phyloP scores from a whole-genome alignment of 1,140 invertebrate genomes.

The Anastrepha obliqua region DNA sequence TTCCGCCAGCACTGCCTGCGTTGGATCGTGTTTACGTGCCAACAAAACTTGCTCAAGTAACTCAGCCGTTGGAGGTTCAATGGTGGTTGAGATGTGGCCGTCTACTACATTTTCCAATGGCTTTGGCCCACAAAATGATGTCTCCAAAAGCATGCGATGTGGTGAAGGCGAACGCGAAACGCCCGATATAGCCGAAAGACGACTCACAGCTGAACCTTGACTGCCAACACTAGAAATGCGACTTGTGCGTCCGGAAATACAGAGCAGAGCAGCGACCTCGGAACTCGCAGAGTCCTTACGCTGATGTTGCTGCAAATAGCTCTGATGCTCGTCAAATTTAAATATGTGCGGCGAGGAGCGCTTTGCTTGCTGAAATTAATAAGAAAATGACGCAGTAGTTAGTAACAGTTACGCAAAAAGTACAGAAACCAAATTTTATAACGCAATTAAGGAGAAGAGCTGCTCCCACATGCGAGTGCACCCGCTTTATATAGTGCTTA shows the following conservation, averaged over 20 bases:
- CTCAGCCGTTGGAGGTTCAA: constrained; percentile 76
- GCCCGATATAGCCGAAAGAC: constrained; percentile 83
- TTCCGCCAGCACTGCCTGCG: constrained; percentile 77
- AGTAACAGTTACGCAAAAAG: neutral
- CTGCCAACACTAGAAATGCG: constrained; percentile 86
- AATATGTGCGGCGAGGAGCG: constrained; percentile 75
- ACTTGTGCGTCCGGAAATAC: constrained; percentile 87
- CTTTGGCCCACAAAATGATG: constrained; percentile 90
- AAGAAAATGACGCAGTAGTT: neutral
- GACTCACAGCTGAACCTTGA: constrained; percentile 80
- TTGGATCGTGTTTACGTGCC: constrained; percentile 77
- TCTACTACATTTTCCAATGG: constrained; percentile 76
- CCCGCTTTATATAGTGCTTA: no score
- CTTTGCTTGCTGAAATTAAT: constrained; percentile 62
- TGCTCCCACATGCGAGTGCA: no score
- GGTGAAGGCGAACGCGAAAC: constrained; percentile 87
- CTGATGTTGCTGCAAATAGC: constrained; percentile 78
- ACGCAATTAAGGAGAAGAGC: no score
- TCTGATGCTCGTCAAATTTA: constrained; percentile 77
- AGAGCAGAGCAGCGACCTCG: constrained; percentile 79
- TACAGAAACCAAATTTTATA: no score
- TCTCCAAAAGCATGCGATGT: constrained; percentile 90
- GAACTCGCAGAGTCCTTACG: constrained; percentile 86
- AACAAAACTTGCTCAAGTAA: constrained; percentile 81
- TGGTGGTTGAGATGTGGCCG: constrained; percentile 68